Evolutionary conservation across 2,888 invertebrate species (phyloP), one percentile per base, ranked within the genome.

Genomic region (Auanema freiburgensis): DNA sequence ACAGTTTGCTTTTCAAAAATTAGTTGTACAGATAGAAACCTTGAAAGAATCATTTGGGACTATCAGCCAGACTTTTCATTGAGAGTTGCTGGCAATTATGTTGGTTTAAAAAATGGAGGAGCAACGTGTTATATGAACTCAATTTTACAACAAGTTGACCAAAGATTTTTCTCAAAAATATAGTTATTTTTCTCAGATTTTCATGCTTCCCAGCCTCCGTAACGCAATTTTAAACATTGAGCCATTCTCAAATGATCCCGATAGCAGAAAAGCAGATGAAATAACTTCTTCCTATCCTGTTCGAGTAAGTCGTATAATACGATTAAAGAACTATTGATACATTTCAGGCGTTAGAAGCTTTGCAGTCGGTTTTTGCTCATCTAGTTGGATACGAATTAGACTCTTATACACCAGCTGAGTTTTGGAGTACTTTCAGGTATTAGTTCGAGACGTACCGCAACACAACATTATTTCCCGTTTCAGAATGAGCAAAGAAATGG

Each of bases 111-210:
- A 87, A 97, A 97, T 86, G 96, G 95, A 43, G 96, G 96, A 55
- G 96, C 97, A 66, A 97, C 97, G 0, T 97, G 97, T 85, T 97
- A 97, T 86, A 97, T 97, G 96, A 97, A 97, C 87, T 95, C 95
- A 4, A 95, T 97, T 59, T 87, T 97, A 77, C 97, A 97, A 85
- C 96, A 97, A 85, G 84, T 85, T 61, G 63, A 8, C 33, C 33
- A 33, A 5, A 8, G 33, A n/a, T n/a, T n/a, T n/a, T n/a, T n/a
- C n/a, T n/a, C n/a, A n/a, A n/a, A n/a, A n/a, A n/a, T n/a, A n/a
- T n/a, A n/a, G n/a, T n/a, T n/a, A n/a, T 24, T 23, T 49, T 40
- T 53, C 54, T 11, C 51, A 58, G 52, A 25, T 62, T 4, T 62
- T 24, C 51, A 62, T 62, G 62, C 18, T 62, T 2, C 56, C 50